These are phyloP conservation scores for Phaetusa simplex DNA, from an alignment of 2,113 vertebrate genomes.

Conservation along the genomic window DNA sequence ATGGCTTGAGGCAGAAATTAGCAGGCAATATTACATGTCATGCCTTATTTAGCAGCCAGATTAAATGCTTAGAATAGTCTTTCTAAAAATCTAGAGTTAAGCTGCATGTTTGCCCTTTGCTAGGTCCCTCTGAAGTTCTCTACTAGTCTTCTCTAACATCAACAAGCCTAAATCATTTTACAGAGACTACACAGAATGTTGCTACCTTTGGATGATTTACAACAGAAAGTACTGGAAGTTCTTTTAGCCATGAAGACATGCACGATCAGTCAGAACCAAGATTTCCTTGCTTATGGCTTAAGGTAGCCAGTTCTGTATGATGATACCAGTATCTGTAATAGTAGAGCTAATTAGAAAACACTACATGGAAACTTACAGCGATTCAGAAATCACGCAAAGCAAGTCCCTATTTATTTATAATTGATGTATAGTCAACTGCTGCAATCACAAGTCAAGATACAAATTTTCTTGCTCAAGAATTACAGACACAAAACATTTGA, in stretches of 20 bases:
- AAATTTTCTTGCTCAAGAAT: neutral
- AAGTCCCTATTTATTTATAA: neutral
- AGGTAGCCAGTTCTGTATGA: neutral
- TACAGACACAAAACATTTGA: neutral
- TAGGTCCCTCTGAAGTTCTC: neutral
- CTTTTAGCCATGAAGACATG: neutral
- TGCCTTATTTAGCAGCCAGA: neutral
- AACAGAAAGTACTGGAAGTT: neutral
- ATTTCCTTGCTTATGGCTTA: neutral
- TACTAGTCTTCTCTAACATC: neutral
- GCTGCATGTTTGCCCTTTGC: neutral
- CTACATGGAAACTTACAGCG: neutral
- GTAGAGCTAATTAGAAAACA: neutral
- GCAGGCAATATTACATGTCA: neutral
- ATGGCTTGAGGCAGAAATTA: neutral
- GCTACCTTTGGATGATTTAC: neutral
- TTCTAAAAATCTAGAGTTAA: neutral
- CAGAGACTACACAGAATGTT: neutral
- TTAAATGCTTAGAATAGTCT: neutral
- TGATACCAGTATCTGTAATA: accelerated
- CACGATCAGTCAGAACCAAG: neutral
- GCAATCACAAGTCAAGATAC: neutral
- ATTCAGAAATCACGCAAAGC: neutral
- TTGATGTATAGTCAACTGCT: neutral
- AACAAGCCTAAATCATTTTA: neutral